A percentile compares a stretch with the other conserved stretches of the same genome.
phyloP scores from a whole-genome alignment of 2,888 invertebrate genomes.

The Tinea pellionella region DNA sequence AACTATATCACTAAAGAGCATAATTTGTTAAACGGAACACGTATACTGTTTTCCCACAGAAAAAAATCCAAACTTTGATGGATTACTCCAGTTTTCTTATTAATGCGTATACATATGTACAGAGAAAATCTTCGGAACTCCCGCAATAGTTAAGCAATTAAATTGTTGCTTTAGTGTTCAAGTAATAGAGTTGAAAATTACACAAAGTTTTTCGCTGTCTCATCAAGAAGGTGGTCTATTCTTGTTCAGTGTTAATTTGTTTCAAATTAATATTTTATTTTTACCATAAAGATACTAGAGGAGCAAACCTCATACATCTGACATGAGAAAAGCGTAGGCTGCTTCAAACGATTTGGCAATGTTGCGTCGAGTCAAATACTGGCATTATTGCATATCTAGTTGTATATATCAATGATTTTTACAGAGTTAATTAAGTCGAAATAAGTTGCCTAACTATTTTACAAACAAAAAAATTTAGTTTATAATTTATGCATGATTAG shows the following conservation, averaged over 20 bases:
- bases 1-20: background rate
- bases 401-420: too few relatives aligned
- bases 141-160: background rate
- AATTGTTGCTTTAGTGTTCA: background rate
- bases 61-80: constrained; percentile 11
- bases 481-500: too few relatives aligned
- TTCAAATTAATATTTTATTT: too few relatives aligned
- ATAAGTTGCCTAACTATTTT: too few relatives aligned
- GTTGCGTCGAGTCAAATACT: too few relatives aligned
- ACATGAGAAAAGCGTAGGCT: too few relatives aligned
- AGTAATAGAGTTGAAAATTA: background rate
- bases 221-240: background rate
- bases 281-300: too few relatives aligned
- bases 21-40: background rate
- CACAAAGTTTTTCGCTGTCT: background rate
- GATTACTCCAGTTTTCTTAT: constrained; percentile 9
- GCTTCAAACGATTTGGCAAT: too few relatives aligned
- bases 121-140: background rate
- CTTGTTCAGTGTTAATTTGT: background rate
- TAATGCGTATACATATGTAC: background rate
- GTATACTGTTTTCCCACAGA: background rate
- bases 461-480: too few relatives aligned
- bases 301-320: too few relatives aligned
- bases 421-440: too few relatives aligned
- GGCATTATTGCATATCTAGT: too few relatives aligned